Base-by-base conservation (phyloP, 2,888 invertebrate genomes). In the Dysmachus trigonus region DNA sequence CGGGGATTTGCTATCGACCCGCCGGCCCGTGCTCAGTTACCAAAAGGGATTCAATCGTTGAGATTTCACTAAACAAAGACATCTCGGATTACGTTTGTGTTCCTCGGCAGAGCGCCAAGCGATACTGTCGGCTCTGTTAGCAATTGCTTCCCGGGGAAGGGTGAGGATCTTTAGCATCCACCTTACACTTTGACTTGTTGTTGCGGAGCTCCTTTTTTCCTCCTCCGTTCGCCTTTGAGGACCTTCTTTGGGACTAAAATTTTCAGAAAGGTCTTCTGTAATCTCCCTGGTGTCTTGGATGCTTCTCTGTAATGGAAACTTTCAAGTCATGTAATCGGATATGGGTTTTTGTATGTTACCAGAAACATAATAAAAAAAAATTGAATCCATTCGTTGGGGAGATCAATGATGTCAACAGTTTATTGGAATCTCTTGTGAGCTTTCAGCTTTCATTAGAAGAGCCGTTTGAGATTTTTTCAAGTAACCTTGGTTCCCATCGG, bases 321-420 rank as follows among this genome's bases (percentile, higher is more conserved):
- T 76, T 84, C 85, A 85, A 84, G 77, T 86, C 86, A 84, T 86
- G 86, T 85, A 86, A 86, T 86, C 85, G 86, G 86, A 86, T 86
- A 86, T 83, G 86, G 86, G 85, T 84, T 86, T 81, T 86, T 86
- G 71, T 86, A 35, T 79, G 77, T 47, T 38, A 74, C 76, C 72
- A 72, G 18, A 72, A 83, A 79, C 18, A 77, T 71, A 85, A 86
- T 86, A 86, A 84, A 73, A 82, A 38, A 83, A 86, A 77, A 77
- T 85, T 83, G 86, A 86, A 51, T 62, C 86, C 79, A 84, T 86
- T 86, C 71, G 79, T 41, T 86, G 35, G 71, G 79, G 72, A 86
- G 77, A 79, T 86, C 77, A 86, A 86, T 77, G 85, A 86, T 86
- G 86, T 86, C 86, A 86, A 85, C 86, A 86, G 86, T 85, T 86